Evolutionary conservation across 2,888 invertebrate species (phyloP), one percentile per base, ranked within the genome.

Genomic region (Ethmia dodecea): DNA sequence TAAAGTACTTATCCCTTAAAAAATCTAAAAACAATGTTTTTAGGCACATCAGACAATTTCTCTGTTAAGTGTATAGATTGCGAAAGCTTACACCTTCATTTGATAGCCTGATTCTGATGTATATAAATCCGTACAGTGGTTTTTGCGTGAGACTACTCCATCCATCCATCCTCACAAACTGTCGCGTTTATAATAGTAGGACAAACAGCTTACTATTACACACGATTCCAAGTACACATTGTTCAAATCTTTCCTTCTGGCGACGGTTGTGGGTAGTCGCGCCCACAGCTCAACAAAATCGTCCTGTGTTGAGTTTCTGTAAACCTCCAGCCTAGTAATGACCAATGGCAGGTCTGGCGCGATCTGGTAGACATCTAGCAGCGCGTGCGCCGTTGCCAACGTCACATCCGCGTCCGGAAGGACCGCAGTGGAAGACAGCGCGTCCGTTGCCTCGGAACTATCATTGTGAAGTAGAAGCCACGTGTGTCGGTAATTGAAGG

Each of bases 391-490:
- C 0, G 71, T 43, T 0, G 56, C 51, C 62, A 70, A 70, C 6
- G 60, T 61, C 14, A 79, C 74, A 38, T 83, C 81, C 0, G 71
- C 63, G 31, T 81, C 80, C 0, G 81, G 81, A 1, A 80, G 47
- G 5, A 80, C 50, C 12, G 44, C 47, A n/a, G 53, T 33, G 9
- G 47, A 40, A 0, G 39, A 41, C 10, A 80, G 47, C 1, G 47
- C 30, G 1, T 40, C 36, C 2, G 61, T 55, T 2, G 69, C 15
- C 5, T 36, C 15, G 1, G 55, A 43, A 0, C 40, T 25, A 31
- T 71, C 40, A 26, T 62, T 44, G 37, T 69, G 53, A 1, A 79
- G 45, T 3, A 83, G 45, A 4, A 81, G 60, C 81, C 81, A 83
- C 0, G 74, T 56, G 52, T 74, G 57, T 0, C 76, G 73, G 14